Evolutionary conservation across 2,888 invertebrate species (phyloP).

Genomic region (Drosophila buzzatii): DNA sequence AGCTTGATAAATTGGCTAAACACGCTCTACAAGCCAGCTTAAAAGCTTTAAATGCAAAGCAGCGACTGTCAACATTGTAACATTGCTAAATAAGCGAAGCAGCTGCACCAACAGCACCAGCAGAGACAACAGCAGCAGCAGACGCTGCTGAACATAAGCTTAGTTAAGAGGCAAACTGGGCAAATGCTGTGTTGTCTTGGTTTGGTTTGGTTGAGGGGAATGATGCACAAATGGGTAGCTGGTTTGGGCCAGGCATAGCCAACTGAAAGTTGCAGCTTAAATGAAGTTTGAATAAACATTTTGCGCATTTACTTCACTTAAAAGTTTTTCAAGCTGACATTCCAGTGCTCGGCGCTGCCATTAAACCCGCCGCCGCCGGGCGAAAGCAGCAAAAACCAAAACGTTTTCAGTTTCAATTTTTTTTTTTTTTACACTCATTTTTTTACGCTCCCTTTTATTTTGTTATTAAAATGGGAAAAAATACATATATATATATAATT

Average conservation of each 20-base stretch:
- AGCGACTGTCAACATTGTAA: slow-evolving; percentile 51
- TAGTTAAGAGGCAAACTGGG: slow-evolving; percentile 64
- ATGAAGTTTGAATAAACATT: slow-evolving; percentile 82
- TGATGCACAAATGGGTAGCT: not conserved
- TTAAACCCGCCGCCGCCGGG: slow-evolving; percentile 55
- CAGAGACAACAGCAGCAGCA: slow-evolving; percentile 32
- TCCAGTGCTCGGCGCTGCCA: slow-evolving; percentile 53
- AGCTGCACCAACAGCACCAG: slow-evolving; percentile 15
- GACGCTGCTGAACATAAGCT: slow-evolving; percentile 69
- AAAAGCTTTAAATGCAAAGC: slow-evolving; percentile 64
- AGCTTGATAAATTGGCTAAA: slow-evolving; percentile 54
- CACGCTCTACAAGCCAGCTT: slow-evolving; percentile 48
- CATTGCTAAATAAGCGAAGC: slow-evolving; percentile 50
- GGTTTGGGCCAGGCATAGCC: not conserved
- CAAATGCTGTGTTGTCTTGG: slow-evolving; percentile 12
- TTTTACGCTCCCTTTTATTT: slow-evolving; percentile 31
- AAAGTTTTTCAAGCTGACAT: slow-evolving; percentile 74
- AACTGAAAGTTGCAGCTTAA: slow-evolving; percentile 69
- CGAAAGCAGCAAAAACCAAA: slow-evolving; percentile 52
- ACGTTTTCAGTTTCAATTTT: slow-evolving; percentile 45
- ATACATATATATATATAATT: slow-evolving; percentile 3
- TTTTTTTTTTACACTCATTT: not conserved
- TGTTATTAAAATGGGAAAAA: slow-evolving; percentile 53
- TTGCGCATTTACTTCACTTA: slow-evolving; percentile 81
- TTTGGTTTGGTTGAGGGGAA: not conserved